Conservation (phyloP, 2,113 vertebrate genomes). For the Menura novaehollandiae region DNA sequence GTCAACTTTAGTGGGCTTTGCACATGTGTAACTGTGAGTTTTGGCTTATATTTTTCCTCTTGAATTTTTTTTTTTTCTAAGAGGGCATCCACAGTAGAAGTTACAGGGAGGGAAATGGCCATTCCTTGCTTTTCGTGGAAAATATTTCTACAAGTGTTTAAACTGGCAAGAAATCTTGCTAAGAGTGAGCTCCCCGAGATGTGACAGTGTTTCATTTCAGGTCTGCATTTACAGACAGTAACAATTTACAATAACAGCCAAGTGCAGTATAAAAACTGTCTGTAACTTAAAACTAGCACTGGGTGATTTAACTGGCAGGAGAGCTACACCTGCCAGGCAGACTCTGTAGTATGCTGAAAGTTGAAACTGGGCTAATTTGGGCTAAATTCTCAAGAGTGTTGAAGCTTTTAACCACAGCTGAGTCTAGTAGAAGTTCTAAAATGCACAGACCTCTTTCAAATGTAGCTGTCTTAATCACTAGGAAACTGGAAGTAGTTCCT, state of each 20-base stretch:
- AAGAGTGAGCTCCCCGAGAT: not conserved
- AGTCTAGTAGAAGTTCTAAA: not conserved
- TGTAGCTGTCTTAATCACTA: not conserved
- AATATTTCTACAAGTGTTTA: not conserved
- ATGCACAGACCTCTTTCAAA: not conserved
- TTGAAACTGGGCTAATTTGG: not conserved
- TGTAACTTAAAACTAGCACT: fast-evolving
- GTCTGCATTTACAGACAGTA: not conserved
- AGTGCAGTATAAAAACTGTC: not conserved
- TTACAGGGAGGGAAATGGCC: not conserved
- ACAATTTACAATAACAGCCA: not conserved
- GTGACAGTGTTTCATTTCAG: not conserved
- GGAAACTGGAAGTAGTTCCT: not conserved
- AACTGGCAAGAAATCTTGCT: not conserved
- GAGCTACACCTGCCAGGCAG: not conserved
- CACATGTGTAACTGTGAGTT: not conserved
- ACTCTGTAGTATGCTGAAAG: not conserved
- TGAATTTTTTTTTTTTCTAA: not conserved
- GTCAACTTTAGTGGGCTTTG: not conserved
- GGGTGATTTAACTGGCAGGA: not conserved
- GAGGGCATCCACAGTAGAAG: not conserved
- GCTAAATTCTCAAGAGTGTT: not conserved
- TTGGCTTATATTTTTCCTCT: not conserved
- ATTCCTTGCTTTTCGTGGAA: not conserved
- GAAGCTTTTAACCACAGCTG: not conserved